Percentiles rank a stretch among this genome's conserved stretches.
These are phyloP conservation scores for Nemotelus pantherinus DNA, from an alignment of 2,888 invertebrate species.

Conservation along the genomic window DNA sequence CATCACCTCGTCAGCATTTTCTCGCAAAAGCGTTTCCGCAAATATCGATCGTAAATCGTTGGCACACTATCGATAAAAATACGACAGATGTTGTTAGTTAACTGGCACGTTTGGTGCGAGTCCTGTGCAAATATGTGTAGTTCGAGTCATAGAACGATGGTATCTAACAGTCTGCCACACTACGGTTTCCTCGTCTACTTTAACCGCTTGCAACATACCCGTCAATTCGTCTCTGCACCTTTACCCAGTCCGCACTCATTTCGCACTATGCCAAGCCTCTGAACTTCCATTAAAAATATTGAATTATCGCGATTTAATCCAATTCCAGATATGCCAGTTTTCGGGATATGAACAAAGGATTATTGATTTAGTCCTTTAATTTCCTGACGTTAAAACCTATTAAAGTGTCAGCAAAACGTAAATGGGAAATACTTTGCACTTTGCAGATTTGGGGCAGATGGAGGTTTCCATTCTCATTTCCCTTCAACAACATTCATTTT, in stretches of 20 bases:
- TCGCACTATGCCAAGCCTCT: constrained; percentile 35
- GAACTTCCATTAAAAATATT: constrained; percentile 49
- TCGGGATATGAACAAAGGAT: constrained; percentile 51
- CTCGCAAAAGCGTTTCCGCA: not conserved
- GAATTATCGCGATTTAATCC: constrained; percentile 56
- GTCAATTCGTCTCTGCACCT: not conserved
- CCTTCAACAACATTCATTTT: not conserved
- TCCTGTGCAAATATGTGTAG: constrained; percentile 1
- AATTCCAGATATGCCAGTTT: constrained; percentile 55
- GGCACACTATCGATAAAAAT: not conserved
- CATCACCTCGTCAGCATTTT: not conserved
- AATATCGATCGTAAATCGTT: constrained; percentile 24
- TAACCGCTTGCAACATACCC: not conserved
- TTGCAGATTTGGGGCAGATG: constrained; percentile 29
- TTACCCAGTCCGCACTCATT: constrained; percentile 28
- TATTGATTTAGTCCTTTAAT: constrained; percentile 56
- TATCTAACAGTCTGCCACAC: not conserved
- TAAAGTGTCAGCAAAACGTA: constrained; percentile 53
- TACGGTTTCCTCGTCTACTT: not conserved
- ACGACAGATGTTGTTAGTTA: constrained; percentile 9
- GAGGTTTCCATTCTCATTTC: not conserved
- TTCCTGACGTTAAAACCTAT: constrained; percentile 56
- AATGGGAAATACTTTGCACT: constrained; percentile 47
- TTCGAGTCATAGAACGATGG: not conserved
- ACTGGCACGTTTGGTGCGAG: not conserved